These are phyloP conservation scores for Orthosia incerta DNA, from an alignment of 2,888 invertebrate species.

Conservation along the genomic window DNA sequence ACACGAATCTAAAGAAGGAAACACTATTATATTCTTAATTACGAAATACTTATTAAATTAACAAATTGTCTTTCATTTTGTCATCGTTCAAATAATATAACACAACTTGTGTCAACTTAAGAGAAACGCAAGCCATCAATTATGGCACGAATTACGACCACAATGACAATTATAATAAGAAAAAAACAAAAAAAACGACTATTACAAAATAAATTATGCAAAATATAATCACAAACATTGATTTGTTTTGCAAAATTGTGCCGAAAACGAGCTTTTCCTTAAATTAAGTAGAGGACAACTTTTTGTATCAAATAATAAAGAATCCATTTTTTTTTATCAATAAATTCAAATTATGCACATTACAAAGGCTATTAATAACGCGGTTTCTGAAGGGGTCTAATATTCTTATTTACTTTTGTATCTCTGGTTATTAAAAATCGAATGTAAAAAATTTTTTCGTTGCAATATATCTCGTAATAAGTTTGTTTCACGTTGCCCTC, in stretches of 20 bases:
- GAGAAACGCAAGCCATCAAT: conserved; percentile 70
- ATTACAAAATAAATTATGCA: conserved; percentile 70
- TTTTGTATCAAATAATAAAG: neutral
- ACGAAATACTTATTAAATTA: conserved; percentile 89
- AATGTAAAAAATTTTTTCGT: conserved; percentile 34
- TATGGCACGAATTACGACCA: conserved; percentile 79
- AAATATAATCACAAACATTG: conserved; percentile 70
- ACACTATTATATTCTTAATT: conserved; percentile 90
- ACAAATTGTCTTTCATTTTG: conserved; percentile 89
- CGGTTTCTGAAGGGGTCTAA: neutral
- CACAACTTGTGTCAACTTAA: conserved; percentile 65
- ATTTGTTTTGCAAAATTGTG: conserved; percentile 73
- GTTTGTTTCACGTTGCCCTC: conserved; percentile 37
- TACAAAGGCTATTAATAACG: neutral
- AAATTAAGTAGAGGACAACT: conserved; percentile 67
- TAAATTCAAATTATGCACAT: neutral
- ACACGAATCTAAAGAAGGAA: conserved; percentile 91
- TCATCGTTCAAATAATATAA: conserved; percentile 78
- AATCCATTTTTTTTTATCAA: neutral
- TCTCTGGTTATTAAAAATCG: neutral
- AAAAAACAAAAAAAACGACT: conserved; percentile 63
- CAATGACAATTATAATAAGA: conserved; percentile 72
- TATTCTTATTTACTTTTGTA: neutral
- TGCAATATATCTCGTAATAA: neutral
- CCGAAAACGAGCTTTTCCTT: conserved; percentile 69